Percentiles rank a stretch among this genome's conserved stretches.
phyloP scores from a whole-genome alignment of 2,888 invertebrate genomes.

The Hypena proboscidalis region DNA sequence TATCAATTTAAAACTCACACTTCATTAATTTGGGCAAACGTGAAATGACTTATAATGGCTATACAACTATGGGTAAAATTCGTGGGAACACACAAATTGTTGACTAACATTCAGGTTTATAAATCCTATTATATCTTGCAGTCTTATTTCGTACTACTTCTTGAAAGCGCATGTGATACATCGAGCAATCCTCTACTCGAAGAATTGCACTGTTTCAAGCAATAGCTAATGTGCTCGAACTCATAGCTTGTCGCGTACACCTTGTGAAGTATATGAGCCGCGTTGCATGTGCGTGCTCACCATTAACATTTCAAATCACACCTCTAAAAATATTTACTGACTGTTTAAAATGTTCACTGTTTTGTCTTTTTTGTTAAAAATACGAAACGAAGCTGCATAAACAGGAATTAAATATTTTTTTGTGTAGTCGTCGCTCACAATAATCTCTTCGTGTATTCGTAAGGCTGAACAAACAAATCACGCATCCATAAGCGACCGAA shows the following conservation, averaged over 20 bases:
- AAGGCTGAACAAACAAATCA: too few species aligned
- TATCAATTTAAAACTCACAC: too few species aligned
- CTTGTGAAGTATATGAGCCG: constrained; percentile 1
- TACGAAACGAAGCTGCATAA: too few species aligned
- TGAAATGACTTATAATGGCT: too few species aligned
- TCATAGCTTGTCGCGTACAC: constrained; percentile 7
- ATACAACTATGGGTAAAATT: too few species aligned
- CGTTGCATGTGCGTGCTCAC: constrained; percentile 11
- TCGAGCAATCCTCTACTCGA: not conserved
- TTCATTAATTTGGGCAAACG: too few species aligned
- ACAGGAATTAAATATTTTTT: too few species aligned
- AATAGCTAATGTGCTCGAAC: constrained; percentile 14
- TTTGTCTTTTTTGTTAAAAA: too few species aligned
- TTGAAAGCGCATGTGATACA: constrained; percentile 2
- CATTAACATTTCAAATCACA: not conserved
- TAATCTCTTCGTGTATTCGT: too few species aligned
- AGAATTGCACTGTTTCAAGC: not conserved
- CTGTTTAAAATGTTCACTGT: not conserved
- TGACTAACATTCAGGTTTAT: not conserved
- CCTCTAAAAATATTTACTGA: not conserved
- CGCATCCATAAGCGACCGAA: too few species aligned
- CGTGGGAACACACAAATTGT: not conserved
- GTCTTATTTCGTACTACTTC: not conserved
- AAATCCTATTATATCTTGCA: too few species aligned
- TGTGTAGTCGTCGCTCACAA: too few species aligned